Evolutionary conservation across 1,140 invertebrate species (phyloP).

Genomic region (Zaprionus inermis): DNA sequence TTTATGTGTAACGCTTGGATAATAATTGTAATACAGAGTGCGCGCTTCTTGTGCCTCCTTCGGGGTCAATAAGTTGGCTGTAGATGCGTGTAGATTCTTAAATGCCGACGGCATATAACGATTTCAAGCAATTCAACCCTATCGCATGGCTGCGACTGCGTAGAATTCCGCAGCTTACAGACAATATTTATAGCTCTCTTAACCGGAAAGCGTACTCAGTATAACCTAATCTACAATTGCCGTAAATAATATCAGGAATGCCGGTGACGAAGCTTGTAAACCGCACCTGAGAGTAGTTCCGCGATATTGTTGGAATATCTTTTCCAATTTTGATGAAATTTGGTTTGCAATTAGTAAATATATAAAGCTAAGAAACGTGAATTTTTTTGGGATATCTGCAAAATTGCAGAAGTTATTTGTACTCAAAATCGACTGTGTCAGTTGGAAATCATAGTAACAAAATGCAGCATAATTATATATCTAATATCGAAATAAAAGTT

Average conservation of each 20-base stretch:
- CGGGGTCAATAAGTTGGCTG: conserved; percentile 5
- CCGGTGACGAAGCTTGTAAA: neutral
- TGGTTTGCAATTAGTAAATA: neutral
- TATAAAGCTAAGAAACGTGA: too few relatives aligned
- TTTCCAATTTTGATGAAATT: neutral
- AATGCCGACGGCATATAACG: neutral
- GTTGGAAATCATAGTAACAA: neutral
- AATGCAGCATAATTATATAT: too few relatives aligned
- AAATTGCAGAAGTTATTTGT: too few relatives aligned
- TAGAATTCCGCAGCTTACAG: neutral
- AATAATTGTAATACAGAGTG: conserved; percentile 15
- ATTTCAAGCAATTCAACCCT: neutral
- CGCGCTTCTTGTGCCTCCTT: neutral
- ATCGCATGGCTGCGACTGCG: too few relatives aligned
- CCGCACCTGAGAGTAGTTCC: neutral
- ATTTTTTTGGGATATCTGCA: too few relatives aligned
- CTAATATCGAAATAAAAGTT: too few relatives aligned
- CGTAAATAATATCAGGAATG: neutral
- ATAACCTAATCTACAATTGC: neutral
- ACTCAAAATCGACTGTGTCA: too few relatives aligned
- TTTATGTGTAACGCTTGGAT: conserved; percentile 27
- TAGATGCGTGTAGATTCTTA: neutral
- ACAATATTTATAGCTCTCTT: neutral
- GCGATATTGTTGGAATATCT: neutral
- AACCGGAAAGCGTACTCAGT: neutral